These are phyloP conservation scores for Ophraella communa DNA, from an alignment of 2,888 invertebrate genomes.

Conservation along the genomic window DNA sequence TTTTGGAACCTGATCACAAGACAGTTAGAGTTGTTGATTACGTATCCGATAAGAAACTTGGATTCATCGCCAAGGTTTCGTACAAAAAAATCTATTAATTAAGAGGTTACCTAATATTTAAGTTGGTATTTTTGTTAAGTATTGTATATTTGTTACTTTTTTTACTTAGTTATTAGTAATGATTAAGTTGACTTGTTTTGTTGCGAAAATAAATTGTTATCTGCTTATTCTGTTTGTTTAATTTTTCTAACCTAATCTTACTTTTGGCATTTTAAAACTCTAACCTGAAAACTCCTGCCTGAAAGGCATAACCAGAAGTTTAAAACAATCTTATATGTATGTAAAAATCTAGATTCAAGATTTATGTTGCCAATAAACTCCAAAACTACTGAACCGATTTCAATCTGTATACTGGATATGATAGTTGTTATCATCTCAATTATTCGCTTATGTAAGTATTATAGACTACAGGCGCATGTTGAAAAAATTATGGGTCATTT, in stretches of 20 bases:
- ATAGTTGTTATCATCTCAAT: no score
- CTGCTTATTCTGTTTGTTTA: not conserved
- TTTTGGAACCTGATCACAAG: slow-evolving; percentile 55
- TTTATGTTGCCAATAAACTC: no score
- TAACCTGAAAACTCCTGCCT: no score
- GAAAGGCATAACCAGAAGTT: no score
- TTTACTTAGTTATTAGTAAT: slow-evolving; percentile 26
- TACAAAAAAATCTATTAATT: slow-evolving; percentile 49
- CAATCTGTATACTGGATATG: no score
- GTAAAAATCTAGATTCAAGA: no score
- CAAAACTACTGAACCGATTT: no score
- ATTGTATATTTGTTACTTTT: slow-evolving; percentile 19
- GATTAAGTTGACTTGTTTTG: slow-evolving; percentile 47
- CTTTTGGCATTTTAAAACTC: no score
- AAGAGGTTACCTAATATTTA: slow-evolving; percentile 16
- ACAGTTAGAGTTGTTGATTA: slow-evolving; percentile 54
- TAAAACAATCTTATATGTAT: no score
- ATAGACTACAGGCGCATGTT: no score
- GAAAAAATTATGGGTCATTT: no score
- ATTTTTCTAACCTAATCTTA: not conserved
- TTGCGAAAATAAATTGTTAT: slow-evolving; percentile 45
- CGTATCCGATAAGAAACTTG: slow-evolving; percentile 53
- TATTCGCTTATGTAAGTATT: no score
- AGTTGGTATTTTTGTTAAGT: slow-evolving; percentile 3
- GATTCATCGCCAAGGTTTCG: slow-evolving; percentile 54